Conservation (phyloP, 2,888 invertebrate species). For the Eueremaeus valkanovi region DNA sequence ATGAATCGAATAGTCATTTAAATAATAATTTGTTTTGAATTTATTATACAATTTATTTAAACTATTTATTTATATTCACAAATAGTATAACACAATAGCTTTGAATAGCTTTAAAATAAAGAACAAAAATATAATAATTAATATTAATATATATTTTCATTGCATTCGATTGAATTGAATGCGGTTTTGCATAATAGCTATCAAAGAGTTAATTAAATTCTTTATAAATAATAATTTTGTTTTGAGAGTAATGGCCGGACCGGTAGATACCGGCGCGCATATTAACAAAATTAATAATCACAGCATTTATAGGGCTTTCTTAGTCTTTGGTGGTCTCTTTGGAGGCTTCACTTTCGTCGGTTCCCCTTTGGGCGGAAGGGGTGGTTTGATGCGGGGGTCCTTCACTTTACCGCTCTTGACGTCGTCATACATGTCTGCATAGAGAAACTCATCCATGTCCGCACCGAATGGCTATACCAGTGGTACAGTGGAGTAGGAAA, state of each 20-base stretch:
- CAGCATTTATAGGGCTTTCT: slow-evolving; percentile 31
- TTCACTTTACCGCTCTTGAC: slow-evolving; percentile 47
- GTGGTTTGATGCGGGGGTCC: slow-evolving; percentile 47
- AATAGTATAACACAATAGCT: too few relatives aligned
- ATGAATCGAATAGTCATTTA: too few relatives aligned
- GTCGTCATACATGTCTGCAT: slow-evolving; percentile 48
- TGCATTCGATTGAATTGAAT: background rate
- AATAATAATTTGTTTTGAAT: too few relatives aligned
- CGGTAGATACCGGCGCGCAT: slow-evolving; percentile 13
- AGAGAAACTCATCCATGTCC: slow-evolving; percentile 48
- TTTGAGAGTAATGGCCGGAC: slow-evolving; percentile 2
- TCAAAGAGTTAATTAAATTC: background rate
- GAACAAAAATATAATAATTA: too few relatives aligned
- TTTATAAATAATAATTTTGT: background rate
- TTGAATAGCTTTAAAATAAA: too few relatives aligned
- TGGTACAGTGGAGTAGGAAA: too few relatives aligned
- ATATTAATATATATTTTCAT: background rate
- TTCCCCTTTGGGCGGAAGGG: slow-evolving; percentile 46
- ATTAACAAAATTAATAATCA: slow-evolving; percentile 30
- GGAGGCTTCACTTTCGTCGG: slow-evolving; percentile 23
- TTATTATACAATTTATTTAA: too few relatives aligned
- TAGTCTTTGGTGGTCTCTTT: slow-evolving; percentile 38
- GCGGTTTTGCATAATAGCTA: background rate
- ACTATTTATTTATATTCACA: too few relatives aligned
- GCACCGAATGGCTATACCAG: slow-evolving; percentile 46